Percentiles rank a stretch among this genome's conserved stretches.
These are phyloP conservation scores for Lepeophtheirus nordmannii DNA, from an alignment of 2,888 invertebrate species.

Conservation along the genomic window DNA sequence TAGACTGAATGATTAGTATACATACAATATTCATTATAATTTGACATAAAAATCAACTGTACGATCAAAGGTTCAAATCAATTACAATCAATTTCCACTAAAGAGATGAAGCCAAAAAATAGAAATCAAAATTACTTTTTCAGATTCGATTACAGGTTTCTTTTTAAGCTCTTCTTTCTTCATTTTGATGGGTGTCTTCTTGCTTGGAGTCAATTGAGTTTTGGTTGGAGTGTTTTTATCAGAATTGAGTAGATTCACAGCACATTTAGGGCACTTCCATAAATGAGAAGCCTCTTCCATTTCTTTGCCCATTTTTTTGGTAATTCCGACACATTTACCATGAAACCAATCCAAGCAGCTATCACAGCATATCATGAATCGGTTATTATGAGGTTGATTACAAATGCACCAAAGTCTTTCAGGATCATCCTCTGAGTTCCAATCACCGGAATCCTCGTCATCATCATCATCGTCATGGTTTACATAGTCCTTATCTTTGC, in stretches of 20 bases:
- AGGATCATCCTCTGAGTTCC: slow-evolving; percentile 81
- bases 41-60: neutral
- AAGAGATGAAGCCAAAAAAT: neutral
- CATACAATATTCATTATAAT: neutral
- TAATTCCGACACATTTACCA: slow-evolving; percentile 88
- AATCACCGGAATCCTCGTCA: slow-evolving; percentile 33
- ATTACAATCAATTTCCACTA: neutral
- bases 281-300: slow-evolving; percentile 76
- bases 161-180: slow-evolving; percentile 10
- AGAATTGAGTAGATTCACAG: neutral
- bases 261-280: slow-evolving; percentile 76
- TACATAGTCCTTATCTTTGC: slow-evolving; percentile 35
- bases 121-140: neutral
- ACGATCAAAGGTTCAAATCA: too few relatives aligned
- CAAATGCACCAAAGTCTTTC: slow-evolving; percentile 88
- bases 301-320: slow-evolving; percentile 58
- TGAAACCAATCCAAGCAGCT: slow-evolving; percentile 93
- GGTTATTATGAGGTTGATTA: slow-evolving; percentile 77
- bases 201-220: neutral
- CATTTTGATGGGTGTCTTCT: neutral
- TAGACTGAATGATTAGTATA: neutral
- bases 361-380: slow-evolving; percentile 93
- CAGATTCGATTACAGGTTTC: neutral
- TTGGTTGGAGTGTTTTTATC: neutral
- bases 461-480: slow-evolving; percentile 41